Percentiles rank a stretch among this genome's conserved stretches.
Conservation (phyloP, 2,113 vertebrate species). For the Morone saxatilis region DNA sequence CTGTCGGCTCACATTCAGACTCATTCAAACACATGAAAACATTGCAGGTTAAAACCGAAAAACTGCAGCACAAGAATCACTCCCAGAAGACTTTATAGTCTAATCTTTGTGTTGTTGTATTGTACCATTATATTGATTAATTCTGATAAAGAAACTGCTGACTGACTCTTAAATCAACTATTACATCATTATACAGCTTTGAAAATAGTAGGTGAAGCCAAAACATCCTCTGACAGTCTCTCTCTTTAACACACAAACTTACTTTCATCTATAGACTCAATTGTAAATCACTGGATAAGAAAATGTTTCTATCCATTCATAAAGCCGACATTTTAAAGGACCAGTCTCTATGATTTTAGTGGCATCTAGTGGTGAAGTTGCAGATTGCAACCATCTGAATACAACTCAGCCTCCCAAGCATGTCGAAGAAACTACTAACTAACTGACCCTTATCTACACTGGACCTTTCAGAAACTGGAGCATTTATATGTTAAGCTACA, state of each 20-base stretch:
- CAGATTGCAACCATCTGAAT: too few species aligned
- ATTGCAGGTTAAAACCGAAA: neutral
- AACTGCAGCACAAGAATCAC: neutral
- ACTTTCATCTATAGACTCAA: neutral
- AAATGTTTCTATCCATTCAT: neutral
- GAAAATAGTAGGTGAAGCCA: conserved; percentile 2
- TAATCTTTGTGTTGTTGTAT: neutral
- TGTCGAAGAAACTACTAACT: too few species aligned
- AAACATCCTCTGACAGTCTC: too few species aligned
- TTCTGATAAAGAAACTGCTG: conserved; percentile 6
- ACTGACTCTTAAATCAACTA: neutral
- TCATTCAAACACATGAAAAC: neutral
- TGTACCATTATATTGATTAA: neutral
- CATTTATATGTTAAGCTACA: too few species aligned
- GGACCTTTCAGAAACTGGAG: too few species aligned
- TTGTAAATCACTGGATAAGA: neutral
- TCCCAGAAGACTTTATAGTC: neutral
- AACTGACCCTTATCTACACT: too few species aligned
- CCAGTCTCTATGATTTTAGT: too few species aligned
- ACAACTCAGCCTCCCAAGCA: too few species aligned
- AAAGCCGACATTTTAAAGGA: neutral
- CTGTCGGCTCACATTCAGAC: conserved; percentile 8
- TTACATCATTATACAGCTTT: neutral
- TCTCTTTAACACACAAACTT: too few species aligned
- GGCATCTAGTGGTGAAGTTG: too few species aligned